Evolutionary conservation across 53 echinoderm and acorn worm genomes (phyloP).

Genomic region (Henricia sp.): DNA sequence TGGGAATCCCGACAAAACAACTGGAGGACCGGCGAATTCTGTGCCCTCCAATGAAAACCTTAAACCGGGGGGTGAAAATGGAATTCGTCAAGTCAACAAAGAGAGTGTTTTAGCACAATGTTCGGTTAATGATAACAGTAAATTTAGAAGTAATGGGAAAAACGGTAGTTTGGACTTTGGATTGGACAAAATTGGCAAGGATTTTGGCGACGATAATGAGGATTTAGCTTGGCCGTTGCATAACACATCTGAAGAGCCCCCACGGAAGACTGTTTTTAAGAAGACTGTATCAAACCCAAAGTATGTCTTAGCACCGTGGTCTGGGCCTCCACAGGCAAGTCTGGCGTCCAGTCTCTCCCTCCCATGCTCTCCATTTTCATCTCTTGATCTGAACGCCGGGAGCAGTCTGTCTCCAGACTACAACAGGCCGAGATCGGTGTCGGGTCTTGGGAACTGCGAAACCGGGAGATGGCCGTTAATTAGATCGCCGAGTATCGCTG

Average conservation of each 20-base stretch:
- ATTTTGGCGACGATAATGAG: constrained; percentile 10
- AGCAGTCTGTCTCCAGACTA: neutral
- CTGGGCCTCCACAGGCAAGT: neutral
- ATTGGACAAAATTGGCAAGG: neutral
- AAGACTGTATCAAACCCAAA: neutral
- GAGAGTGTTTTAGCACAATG: neutral
- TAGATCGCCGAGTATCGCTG: neutral
- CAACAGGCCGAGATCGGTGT: constrained; percentile 4
- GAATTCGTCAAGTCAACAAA: neutral
- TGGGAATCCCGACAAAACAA: no score
- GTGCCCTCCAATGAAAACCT: no score
- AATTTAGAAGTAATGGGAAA: neutral
- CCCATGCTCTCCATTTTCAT: constrained; percentile 8
- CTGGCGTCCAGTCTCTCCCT: constrained; percentile 9
- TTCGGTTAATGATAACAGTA: neutral
- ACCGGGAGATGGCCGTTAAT: neutral
- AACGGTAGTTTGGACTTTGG: neutral
- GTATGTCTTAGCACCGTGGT: no score
- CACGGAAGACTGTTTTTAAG: neutral
- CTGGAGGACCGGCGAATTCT: neutral
- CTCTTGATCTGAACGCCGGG: neutral
- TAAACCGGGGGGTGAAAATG: neutral
- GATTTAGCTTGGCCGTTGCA: constrained; percentile 39
- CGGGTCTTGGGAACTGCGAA: constrained; percentile 24
- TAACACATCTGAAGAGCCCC: neutral